phyloP scores from a whole-genome alignment of 2,888 invertebrate genomes.

The Tinea trinotella region DNA sequence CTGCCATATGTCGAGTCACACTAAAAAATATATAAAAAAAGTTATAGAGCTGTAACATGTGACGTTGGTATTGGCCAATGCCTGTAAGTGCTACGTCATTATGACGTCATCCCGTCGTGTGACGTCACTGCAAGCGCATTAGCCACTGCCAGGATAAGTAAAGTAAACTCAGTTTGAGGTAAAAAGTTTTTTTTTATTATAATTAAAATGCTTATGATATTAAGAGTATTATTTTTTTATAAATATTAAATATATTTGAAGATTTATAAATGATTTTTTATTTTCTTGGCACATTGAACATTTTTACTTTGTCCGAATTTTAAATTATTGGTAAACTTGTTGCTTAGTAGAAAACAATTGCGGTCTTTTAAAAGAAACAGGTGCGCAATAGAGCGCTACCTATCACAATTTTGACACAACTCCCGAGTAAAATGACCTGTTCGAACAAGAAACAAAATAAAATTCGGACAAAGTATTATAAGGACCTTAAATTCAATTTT shows the following conservation, averaged over 20 bases:
- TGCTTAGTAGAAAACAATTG: background rate
- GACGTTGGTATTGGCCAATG: too few relatives aligned
- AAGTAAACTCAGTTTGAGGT: conserved; percentile 3
- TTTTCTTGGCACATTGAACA: conserved; percentile 8
- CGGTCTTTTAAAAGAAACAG: too few relatives aligned
- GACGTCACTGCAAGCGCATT: too few relatives aligned
- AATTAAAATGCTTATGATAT: background rate
- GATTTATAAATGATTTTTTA: background rate
- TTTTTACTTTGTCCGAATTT: background rate
- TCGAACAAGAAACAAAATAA: background rate
- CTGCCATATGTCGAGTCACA: too few relatives aligned
- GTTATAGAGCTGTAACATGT: too few relatives aligned
- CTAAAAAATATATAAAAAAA: too few relatives aligned
- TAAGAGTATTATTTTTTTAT: conserved; percentile 4
- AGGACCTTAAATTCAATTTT: background rate
- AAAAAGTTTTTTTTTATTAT: background rate
- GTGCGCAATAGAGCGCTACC: too few relatives aligned
- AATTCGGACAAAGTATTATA: background rate
- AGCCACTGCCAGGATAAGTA: background rate
- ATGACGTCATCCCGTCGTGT: too few relatives aligned
- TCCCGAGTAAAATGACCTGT: too few relatives aligned
- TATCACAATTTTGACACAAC: too few relatives aligned
- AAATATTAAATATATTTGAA: background rate
- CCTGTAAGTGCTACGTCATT: too few relatives aligned
- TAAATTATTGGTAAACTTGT: background rate